phyloP scores from a whole-genome alignment of 2,797 vertebrate species.

The Diplodus puntazzo region DNA sequence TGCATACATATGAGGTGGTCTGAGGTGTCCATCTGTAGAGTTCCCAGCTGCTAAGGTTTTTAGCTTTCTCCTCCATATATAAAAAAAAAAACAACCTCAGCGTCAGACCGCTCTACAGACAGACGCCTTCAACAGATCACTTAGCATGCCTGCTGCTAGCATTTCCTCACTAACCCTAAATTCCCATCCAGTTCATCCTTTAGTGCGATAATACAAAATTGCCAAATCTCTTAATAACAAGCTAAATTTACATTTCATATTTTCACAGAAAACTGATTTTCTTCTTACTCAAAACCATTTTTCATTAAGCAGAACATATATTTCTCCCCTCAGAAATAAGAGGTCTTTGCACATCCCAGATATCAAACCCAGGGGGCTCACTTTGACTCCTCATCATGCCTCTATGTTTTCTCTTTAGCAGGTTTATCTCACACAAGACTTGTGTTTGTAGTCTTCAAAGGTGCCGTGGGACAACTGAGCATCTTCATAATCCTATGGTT shows the following conservation, averaged over 20 bases:
- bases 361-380: conserved; percentile 68
- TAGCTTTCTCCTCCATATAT: conserved; percentile 23
- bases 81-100: conserved; percentile 25
- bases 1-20: conserved; percentile 46
- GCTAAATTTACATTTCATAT: conserved; percentile 75
- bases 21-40: conserved; percentile 45
- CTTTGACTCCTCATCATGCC: conserved; percentile 75
- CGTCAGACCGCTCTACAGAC: conserved; percentile 46
- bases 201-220: conserved; percentile 70
- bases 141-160: conserved; percentile 51
- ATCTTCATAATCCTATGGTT: conserved; percentile 52
- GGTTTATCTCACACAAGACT: conserved; percentile 25
- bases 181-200: conserved; percentile 61
- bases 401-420: conserved; percentile 21
- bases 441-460: conserved; percentile 32
- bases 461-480: conserved; percentile 41
- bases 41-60: conserved; percentile 31
- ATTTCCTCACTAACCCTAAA: conserved; percentile 60
- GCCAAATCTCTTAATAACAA: conserved; percentile 68
- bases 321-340: conserved; percentile 66
- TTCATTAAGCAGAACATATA: conserved; percentile 61
- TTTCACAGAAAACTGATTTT: conserved; percentile 73
- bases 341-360: conserved; percentile 83
- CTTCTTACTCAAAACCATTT: conserved; percentile 61
- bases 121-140: conserved; percentile 35